Percentiles rank a stretch among this genome's conserved stretches.
Evolutionary conservation across 2,888 invertebrate genomes (phyloP).

Genomic region (Ormyrus nitidulus): DNA sequence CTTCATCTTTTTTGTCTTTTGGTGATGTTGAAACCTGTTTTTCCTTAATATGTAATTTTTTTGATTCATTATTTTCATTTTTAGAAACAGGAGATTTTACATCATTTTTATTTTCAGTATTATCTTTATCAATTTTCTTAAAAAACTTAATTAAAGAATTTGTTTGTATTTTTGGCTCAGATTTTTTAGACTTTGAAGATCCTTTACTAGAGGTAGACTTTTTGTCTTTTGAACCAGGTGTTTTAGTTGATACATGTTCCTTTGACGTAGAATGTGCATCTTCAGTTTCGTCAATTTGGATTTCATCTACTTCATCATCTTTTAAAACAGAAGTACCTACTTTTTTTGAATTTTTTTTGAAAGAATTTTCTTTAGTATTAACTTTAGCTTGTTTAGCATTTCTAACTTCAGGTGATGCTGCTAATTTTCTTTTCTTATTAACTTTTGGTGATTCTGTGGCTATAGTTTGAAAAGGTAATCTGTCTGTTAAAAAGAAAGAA

Average conservation of each 20-base stretch:
- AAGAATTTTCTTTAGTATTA: slow-evolving; percentile 62
- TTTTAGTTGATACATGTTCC: slow-evolving; percentile 40
- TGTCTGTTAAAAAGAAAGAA: slow-evolving; percentile 62
- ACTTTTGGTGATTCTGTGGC: slow-evolving; percentile 61
- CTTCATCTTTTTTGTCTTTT: slow-evolving; percentile 23
- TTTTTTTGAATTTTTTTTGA: slow-evolving; percentile 23
- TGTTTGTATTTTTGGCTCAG: slow-evolving; percentile 51
- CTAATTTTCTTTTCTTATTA: slow-evolving; percentile 69
- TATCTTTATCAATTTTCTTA: slow-evolving; percentile 61
- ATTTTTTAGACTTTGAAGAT: slow-evolving; percentile 49
- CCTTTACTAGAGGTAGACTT: slow-evolving; percentile 48
- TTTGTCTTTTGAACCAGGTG: slow-evolving; percentile 43
- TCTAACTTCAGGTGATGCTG: slow-evolving; percentile 62
- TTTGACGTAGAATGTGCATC: slow-evolving; percentile 33
- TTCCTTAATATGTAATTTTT: slow-evolving; percentile 14
- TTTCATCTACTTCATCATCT: slow-evolving; percentile 27
- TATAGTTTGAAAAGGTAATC: slow-evolving; percentile 68
- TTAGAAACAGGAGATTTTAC: slow-evolving; percentile 10
- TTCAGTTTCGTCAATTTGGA: slow-evolving; percentile 13
- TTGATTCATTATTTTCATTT: slow-evolving; percentile 8
- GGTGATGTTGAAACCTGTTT: slow-evolving; percentile 3
- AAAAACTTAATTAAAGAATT: slow-evolving; percentile 63
- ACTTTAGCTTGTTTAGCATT: slow-evolving; percentile 66
- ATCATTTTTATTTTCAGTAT: slow-evolving; percentile 42
- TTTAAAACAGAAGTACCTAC: slow-evolving; percentile 18